Conservation (phyloP, 2,113 vertebrate species). For the Suncus etruscus region DNA sequence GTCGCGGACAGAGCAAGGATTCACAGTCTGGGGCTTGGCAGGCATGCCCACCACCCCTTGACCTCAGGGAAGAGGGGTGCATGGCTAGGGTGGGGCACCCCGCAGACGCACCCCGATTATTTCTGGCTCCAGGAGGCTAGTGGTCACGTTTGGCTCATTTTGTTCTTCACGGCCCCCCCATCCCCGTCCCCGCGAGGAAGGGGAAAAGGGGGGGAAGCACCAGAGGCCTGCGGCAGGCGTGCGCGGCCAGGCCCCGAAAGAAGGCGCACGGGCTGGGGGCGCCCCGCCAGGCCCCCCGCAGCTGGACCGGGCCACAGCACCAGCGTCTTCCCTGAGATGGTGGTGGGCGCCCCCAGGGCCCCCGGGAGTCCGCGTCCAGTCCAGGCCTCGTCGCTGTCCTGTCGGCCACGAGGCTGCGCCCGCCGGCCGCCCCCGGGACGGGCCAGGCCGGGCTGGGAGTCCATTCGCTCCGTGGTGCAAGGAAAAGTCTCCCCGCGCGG, state of each 20-base stretch:
- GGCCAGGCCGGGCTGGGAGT: slow-evolving; percentile 70
- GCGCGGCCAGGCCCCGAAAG: slow-evolving; percentile 72
- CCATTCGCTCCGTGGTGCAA: slow-evolving; percentile 82
- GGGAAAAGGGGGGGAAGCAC: slow-evolving; percentile 81
- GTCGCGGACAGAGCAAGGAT: slow-evolving; percentile 75
- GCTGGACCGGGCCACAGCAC: slow-evolving; percentile 79
- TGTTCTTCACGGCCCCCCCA: slow-evolving; percentile 82
- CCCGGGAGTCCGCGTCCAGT: slow-evolving; percentile 64
- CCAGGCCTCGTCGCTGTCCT: neutral
- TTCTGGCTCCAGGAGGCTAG: slow-evolving; percentile 83
- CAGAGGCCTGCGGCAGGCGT: slow-evolving; percentile 72
- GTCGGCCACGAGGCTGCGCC: slow-evolving; percentile 48
- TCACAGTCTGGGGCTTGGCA: slow-evolving; percentile 81
- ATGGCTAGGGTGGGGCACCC: slow-evolving; percentile 50
- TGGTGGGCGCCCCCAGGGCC: slow-evolving; percentile 57
- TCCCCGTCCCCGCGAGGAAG: slow-evolving; percentile 8
- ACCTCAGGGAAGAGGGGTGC: slow-evolving; percentile 78
- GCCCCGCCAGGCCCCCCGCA: slow-evolving; percentile 71
- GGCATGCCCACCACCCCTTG: slow-evolving; percentile 64
- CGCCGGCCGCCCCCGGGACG: slow-evolving; percentile 62
- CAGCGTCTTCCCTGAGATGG: slow-evolving; percentile 83
- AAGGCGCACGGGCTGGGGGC: slow-evolving; percentile 66
- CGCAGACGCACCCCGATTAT: slow-evolving; percentile 42
- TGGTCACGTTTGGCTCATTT: slow-evolving; percentile 84
- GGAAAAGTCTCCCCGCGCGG: slow-evolving; percentile 63